Percentiles rank a stretch among this genome's conserved stretches.
phyloP scores from a whole-genome alignment of 1,140 invertebrate species.

The Pseudoatta argentina region DNA sequence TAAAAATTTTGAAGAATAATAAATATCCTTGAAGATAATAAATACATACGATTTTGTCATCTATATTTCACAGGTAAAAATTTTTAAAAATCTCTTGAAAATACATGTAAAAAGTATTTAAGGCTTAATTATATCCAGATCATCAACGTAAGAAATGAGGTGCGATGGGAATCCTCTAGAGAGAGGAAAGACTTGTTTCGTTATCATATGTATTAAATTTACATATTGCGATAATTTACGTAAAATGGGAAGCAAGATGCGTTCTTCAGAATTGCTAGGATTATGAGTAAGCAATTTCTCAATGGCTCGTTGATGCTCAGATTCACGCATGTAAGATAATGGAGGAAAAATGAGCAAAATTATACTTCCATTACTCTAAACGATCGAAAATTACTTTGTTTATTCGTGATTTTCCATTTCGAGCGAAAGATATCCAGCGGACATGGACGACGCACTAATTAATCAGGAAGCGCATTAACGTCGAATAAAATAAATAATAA shows the following conservation, averaged over 20 bases:
- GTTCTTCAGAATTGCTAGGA: constrained; percentile 2
- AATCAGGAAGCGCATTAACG: constrained; percentile 2
- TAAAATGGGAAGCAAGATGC: constrained; percentile 20
- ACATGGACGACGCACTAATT: constrained; percentile 1
- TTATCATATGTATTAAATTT: neutral
- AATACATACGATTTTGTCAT: neutral
- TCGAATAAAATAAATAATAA: constrained; percentile 12
- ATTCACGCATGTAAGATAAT: neutral
- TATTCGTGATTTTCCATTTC: constrained; percentile 40
- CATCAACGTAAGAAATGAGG: neutral
- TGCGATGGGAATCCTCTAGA: neutral
- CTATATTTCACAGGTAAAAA: neutral
- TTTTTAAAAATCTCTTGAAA: neutral
- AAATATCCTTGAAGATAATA: too few species aligned
- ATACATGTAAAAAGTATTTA: neutral
- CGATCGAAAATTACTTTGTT: constrained; percentile 38
- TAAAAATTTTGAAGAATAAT: too few species aligned
- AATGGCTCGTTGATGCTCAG: constrained; percentile 1
- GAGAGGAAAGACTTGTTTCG: neutral
- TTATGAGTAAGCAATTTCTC: constrained; percentile 44
- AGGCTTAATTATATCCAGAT: neutral
- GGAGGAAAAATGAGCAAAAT: constrained; percentile 21
- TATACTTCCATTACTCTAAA: constrained; percentile 26
- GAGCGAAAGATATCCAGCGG: neutral
- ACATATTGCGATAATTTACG: constrained; percentile 13